phyloP scores from a whole-genome alignment of 1,140 invertebrate genomes.

The Philopotamus ludificatus region DNA sequence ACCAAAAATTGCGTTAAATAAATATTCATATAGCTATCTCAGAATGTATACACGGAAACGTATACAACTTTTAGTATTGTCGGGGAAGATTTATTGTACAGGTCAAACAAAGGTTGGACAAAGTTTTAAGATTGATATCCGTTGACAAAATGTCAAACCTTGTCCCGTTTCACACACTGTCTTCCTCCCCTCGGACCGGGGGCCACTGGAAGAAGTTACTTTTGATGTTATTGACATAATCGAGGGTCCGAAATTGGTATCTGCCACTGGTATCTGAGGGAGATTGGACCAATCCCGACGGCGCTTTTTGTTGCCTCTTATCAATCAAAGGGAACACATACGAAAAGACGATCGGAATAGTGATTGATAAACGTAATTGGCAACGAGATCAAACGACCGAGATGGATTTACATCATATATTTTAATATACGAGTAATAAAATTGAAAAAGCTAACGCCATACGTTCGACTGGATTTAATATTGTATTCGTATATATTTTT shows the following conservation, averaged over 20 bases:
- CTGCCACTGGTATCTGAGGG: neutral
- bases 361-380: neutral
- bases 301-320: neutral
- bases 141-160: constrained; percentile 9
- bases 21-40: too few relatives aligned
- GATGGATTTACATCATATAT: too few relatives aligned
- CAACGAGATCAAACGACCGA: neutral
- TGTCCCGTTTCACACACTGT: neutral
- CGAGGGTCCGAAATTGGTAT: constrained; percentile 7
- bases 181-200: neutral
- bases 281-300: neutral
- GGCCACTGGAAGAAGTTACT: constrained; percentile 6
- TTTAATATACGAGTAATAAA: too few relatives aligned
- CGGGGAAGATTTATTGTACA: constrained; percentile 8
- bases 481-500: too few relatives aligned
- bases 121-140: constrained; percentile 34
- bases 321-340: neutral
- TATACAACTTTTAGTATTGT: too few relatives aligned
- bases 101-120: constrained; percentile 18
- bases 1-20: too few relatives aligned
- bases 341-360: neutral
- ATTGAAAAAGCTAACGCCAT: too few relatives aligned
- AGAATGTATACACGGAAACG: too few relatives aligned
- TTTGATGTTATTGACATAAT: constrained; percentile 22
- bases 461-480: too few relatives aligned